Base-by-base conservation (phyloP, 2,113 vertebrate genomes). In the Leucopsar rothschildi region DNA sequence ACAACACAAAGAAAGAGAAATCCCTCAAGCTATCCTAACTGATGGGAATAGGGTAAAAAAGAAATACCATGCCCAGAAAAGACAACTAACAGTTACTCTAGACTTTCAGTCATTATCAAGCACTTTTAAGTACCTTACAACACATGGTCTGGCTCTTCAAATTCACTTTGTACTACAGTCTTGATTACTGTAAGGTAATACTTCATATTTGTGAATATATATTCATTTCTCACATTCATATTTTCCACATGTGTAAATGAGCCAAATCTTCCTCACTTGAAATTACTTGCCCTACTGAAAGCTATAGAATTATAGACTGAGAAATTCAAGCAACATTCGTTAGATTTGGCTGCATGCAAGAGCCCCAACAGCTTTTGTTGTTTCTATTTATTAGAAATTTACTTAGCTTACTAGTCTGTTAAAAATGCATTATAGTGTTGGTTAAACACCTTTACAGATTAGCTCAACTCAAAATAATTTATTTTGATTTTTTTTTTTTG, bases 281-380 rank as follows among this genome's bases (percentile, higher is more conserved):
- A 85, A 49, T 16, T 0, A 20, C 2, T 50, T 20, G 22, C 21
- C 22, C 21, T 40, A 29, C 17, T 60, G 44, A 49, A 71, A 2
- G 0, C 1, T 8, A 29, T 0, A 57, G 20, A 56, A 52, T 15
- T 23, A 25, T 2, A 44, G 28, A 15, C 27, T 20, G 7, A 28
- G 14, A 69, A 40, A 27, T 50, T 33, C 35, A 50, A 63, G 29
- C 28, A 39, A 76, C 53, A 29, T 20, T 78, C 7, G 35, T 28
- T 14, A 16, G 28, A 50, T 69, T 23, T 40, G 20, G 8, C 17
- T 45, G 17, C 28, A n/a, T 29, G 42, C 15, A 64, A 59, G 20
- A 42, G 29, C 2, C 23, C 6, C 1, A 68, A 50, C 10, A 10
- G 8, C 12, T 61, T 61, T 40, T 31, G 17, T 12, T 20, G 27